Conservation (phyloP, 2,797 vertebrate genomes). For the Synaphobranchus kaupii region DNA sequence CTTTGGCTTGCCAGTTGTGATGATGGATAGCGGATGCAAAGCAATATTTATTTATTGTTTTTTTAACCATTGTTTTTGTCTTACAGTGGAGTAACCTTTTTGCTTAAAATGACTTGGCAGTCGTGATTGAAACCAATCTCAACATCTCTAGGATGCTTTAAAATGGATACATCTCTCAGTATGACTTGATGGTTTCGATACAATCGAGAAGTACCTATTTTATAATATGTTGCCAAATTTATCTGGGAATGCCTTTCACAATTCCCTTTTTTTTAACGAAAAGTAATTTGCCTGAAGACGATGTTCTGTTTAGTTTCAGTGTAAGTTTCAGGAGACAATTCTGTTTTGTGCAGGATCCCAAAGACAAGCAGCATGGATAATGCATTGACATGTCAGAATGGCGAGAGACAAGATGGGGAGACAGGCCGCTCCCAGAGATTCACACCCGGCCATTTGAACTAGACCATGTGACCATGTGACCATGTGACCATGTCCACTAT, state of each 20-base stretch:
- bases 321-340: not conserved
- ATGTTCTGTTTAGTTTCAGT: not conserved
- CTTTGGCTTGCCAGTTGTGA: not conserved
- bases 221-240: not conserved
- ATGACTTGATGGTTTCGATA: not conserved
- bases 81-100: not conserved
- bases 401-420: not conserved
- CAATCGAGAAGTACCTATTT: not conserved
- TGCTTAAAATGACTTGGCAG: not conserved
- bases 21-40: not conserved
- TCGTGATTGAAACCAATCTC: not conserved
- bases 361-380: not conserved
- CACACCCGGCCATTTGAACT: not conserved
- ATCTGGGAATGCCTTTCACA: not conserved
- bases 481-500: not conserved
- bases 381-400: not conserved
- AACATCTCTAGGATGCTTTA: not conserved
- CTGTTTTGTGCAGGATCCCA: not conserved
- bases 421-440: not conserved
- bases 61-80: not conserved
- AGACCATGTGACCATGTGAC: not conserved
- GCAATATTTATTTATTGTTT: not conserved
- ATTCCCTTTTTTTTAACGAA: not conserved
- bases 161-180: not conserved
- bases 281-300: not conserved